Evolutionary conservation across 2,888 invertebrate species (phyloP).

Genomic region (Netelia virgata): DNA sequence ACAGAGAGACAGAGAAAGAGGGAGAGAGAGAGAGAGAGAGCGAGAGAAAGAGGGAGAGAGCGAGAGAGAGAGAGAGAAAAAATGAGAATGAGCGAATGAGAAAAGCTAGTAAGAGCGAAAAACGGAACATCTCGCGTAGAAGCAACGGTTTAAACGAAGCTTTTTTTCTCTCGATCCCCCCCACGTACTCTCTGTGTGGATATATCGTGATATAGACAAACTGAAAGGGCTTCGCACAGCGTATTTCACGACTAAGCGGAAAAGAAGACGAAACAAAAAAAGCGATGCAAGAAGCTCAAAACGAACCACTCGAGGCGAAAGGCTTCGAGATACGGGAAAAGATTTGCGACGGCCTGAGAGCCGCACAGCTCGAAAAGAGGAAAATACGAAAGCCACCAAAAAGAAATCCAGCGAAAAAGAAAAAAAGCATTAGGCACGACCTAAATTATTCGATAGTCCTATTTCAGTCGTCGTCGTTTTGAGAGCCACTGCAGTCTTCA

Average conservation of each 20-base stretch:
- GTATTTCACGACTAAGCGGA: constrained; percentile 36
- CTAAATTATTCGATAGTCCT: constrained; percentile 65
- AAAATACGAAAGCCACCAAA: constrained; percentile 7
- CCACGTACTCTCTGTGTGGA: constrained; percentile 24
- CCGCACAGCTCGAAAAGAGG: neutral
- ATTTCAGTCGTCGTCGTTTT: constrained; percentile 51
- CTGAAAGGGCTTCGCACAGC: constrained; percentile 47
- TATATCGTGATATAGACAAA: constrained; percentile 14
- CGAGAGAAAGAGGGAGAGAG: constrained; percentile 19
- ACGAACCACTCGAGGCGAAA: constrained; percentile 67
- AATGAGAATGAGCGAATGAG: constrained; percentile 58
- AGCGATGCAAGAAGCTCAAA: constrained; percentile 58
- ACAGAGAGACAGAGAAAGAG: neutral
- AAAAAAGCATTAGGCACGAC: constrained; percentile 54
- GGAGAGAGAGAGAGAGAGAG: too few species aligned
- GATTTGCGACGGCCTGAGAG: constrained; percentile 45
- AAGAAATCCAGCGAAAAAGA: neutral
- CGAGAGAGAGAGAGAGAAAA: constrained; percentile 20
- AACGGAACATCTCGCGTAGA: constrained; percentile 59
- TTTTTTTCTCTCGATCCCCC: constrained; percentile 52
- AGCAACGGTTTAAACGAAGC: constrained; percentile 61
- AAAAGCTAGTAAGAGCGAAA: constrained; percentile 51
- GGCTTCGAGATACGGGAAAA: constrained; percentile 60
- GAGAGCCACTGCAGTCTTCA: constrained; percentile 25
- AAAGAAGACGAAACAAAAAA: constrained; percentile 24